Percentiles rank a stretch among this genome's conserved stretches.
These are phyloP conservation scores for Zosterops borbonicus DNA, from an alignment of 2,113 vertebrate genomes.

Conservation along the genomic window DNA sequence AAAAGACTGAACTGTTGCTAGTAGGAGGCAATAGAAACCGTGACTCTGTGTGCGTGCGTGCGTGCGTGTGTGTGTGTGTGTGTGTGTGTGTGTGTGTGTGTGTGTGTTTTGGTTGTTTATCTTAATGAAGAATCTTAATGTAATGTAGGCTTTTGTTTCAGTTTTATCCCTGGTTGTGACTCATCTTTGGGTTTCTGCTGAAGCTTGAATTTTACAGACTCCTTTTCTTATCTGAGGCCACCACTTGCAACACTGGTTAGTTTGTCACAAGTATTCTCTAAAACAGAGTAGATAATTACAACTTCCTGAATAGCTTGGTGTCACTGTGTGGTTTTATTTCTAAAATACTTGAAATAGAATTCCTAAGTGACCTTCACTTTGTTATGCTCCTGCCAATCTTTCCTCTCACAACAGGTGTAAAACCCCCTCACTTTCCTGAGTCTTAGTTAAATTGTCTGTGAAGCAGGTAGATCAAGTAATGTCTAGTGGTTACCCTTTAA, in stretches of 20 bases:
- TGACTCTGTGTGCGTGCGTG: not conserved
- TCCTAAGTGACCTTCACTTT: constrained; percentile 15
- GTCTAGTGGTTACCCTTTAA: constrained; percentile 9
- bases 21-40: not conserved
- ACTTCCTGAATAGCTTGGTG: constrained; percentile 13
- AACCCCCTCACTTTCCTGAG: not conserved
- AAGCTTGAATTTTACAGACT: constrained; percentile 26
- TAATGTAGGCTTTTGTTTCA: constrained; percentile 40
- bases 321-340: constrained; percentile 29
- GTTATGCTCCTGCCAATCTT: not conserved
- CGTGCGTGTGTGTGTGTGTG: not conserved
- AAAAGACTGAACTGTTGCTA: constrained; percentile 25
- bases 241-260: constrained; percentile 11
- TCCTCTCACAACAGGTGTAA: not conserved
- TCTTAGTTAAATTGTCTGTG: not conserved
- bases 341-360: constrained; percentile 42
- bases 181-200: constrained; percentile 30
- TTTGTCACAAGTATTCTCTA: constrained; percentile 35
- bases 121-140: constrained; percentile 45
- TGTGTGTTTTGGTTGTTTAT: constrained; percentile 3
- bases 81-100: not conserved
- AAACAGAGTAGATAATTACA: constrained; percentile 40
- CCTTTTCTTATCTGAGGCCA: constrained; percentile 36
- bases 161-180: constrained; percentile 27
- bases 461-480: not conserved